Percentiles rank a stretch among this genome's conserved stretches.
phyloP scores from a whole-genome alignment of 2,113 vertebrate species.

The Rissa tridactyla region DNA sequence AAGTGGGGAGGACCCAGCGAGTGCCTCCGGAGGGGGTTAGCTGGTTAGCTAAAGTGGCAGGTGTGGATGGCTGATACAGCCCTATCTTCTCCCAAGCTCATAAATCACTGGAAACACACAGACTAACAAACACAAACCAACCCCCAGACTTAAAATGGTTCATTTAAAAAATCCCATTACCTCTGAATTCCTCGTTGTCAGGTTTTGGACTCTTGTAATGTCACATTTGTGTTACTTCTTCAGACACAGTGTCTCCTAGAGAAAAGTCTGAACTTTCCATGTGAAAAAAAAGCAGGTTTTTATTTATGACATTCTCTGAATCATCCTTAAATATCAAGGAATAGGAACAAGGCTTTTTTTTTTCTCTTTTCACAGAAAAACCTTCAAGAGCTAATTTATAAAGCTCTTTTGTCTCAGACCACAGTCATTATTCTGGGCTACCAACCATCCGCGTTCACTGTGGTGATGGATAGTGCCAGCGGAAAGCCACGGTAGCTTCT shows the following conservation, averaged over 20 bases:
- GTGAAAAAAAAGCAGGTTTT: conserved; percentile 6
- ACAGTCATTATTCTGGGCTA: neutral
- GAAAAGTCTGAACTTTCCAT: neutral
- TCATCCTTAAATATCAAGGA: conserved; percentile 26
- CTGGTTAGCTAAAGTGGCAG: neutral
- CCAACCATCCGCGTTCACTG: neutral
- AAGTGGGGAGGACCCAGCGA: neutral
- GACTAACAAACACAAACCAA: neutral
- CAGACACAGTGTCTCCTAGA: neutral
- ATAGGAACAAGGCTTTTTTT: neutral
- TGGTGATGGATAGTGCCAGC: neutral
- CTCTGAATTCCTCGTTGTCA: neutral
- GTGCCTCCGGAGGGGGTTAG: neutral
- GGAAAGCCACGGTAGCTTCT: neutral
- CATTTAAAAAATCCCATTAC: neutral
- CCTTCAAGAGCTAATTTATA: conserved; percentile 24
- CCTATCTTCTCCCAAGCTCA: neutral
- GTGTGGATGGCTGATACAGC: neutral
- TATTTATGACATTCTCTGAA: conserved; percentile 14
- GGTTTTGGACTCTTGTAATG: neutral
- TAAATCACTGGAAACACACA: neutral
- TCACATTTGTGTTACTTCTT: neutral
- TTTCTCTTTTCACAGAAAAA: conserved; percentile 1
- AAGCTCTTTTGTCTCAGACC: conserved; percentile 11
- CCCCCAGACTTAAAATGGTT: neutral